Percentiles rank a stretch among this genome's conserved stretches.
These are phyloP conservation scores for Lottia gigantea DNA, from an alignment of 2,888 invertebrate species.

Conservation along the genomic window DNA sequence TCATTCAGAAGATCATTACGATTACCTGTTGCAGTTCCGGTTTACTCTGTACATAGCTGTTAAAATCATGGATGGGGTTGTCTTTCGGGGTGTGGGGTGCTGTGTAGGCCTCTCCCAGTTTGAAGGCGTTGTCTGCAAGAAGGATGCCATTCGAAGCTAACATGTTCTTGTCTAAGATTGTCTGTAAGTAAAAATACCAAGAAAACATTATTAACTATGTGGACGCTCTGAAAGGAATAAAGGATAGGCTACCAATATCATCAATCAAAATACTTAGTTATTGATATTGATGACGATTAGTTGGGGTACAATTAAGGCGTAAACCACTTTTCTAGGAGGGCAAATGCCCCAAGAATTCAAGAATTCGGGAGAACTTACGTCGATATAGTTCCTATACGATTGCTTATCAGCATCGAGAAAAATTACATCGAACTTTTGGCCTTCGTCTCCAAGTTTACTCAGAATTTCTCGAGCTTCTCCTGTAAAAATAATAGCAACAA, in stretches of 20 bases:
- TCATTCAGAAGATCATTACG: too few species aligned
- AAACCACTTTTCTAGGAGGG: too few species aligned
- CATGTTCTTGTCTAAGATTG: conserved; percentile 28
- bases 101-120: conserved; percentile 24
- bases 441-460: conserved; percentile 31
- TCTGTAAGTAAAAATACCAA: conserved; percentile 23
- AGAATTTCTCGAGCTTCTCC: conserved; percentile 34
- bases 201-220: too few species aligned
- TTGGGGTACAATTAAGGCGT: too few species aligned
- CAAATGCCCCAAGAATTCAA: too few species aligned
- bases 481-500: conserved; percentile 10
- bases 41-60: not conserved
- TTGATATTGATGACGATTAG: too few species aligned
- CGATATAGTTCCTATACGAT: conserved; percentile 37
- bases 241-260: too few species aligned
- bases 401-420: conserved; percentile 48
- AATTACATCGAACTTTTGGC: conserved; percentile 40
- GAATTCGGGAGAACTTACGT: conserved; percentile 27
- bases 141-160: conserved; percentile 31
- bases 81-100: not conserved
- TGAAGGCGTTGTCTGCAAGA: conserved; percentile 34
- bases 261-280: too few species aligned
- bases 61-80: not conserved
- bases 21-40: not conserved
- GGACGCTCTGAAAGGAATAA: not conserved